Percentiles rank a stretch among this genome's conserved stretches.
Evolutionary conservation across 2,888 invertebrate species (phyloP).

Genomic region (Gonocerus acuteangulatus): DNA sequence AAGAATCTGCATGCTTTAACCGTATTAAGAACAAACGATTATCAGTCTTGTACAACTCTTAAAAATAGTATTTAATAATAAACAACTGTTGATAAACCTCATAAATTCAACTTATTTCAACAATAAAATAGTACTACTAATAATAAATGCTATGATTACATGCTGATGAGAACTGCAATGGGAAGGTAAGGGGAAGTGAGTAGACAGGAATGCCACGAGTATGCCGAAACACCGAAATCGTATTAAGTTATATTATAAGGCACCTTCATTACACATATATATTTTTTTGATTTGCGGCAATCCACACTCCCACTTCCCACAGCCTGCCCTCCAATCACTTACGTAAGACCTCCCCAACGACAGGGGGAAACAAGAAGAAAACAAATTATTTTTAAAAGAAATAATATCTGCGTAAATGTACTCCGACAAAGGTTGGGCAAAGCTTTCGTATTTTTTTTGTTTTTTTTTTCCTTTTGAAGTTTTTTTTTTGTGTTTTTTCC

Average conservation of each 20-base stretch:
- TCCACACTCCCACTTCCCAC: background rate
- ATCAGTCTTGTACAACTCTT: constrained; percentile 23
- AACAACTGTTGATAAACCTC: constrained; percentile 24
- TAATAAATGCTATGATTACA: constrained; percentile 13
- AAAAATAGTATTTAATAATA: constrained; percentile 18
- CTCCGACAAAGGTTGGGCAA: constrained; percentile 18
- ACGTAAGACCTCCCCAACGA: constrained; percentile 13
- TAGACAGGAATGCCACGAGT: background rate
- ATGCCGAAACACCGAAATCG: constrained; percentile 14
- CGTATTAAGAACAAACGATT: constrained; percentile 20
- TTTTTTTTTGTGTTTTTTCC: constrained; percentile 1
- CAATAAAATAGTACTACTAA: constrained; percentile 4
- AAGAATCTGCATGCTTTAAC: constrained; percentile 11
- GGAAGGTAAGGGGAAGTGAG: background rate
- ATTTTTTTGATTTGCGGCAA: constrained; percentile 4
- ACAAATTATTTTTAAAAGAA: constrained; percentile 12
- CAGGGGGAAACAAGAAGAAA: background rate
- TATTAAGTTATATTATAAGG: constrained; percentile 20
- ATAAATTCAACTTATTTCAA: constrained; percentile 22
- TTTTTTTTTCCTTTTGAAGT: constrained; percentile 13
- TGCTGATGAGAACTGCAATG: background rate
- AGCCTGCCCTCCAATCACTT: background rate
- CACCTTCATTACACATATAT: constrained; percentile 17
- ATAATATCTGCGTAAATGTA: constrained; percentile 17
- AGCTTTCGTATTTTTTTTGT: constrained; percentile 17